Conservation (phyloP, 2,797 vertebrate genomes). For the Acropternis orthonyx region DNA sequence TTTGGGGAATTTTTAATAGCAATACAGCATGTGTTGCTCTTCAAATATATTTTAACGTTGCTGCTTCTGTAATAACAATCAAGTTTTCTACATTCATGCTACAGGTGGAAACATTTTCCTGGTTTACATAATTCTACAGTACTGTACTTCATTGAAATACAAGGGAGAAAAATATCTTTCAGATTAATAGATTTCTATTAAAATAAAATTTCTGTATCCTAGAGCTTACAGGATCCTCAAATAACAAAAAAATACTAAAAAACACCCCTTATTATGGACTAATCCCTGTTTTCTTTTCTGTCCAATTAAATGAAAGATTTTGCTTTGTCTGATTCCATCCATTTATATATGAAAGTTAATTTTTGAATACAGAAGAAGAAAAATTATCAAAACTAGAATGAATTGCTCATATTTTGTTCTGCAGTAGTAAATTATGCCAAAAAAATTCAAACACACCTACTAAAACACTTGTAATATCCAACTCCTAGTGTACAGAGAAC, state of each 20-base stretch:
- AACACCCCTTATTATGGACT: neutral
- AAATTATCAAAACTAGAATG: constrained; percentile 8
- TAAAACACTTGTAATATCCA: neutral
- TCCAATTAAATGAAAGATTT: neutral
- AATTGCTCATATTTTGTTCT: neutral
- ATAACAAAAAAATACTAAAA: neutral
- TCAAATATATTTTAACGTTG: constrained; percentile 38
- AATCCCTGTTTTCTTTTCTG: neutral
- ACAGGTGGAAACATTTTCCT: constrained; percentile 52
- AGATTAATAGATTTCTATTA: neutral
- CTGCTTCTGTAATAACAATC: constrained; percentile 43
- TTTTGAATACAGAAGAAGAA: constrained; percentile 6
- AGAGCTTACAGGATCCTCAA: neutral
- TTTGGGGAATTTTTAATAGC: constrained; percentile 50
- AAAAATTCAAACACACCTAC: neutral
- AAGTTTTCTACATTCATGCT: neutral
- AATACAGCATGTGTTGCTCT: constrained; percentile 3
- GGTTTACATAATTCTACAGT: constrained; percentile 41
- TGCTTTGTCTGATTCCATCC: neutral
- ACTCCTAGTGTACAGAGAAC: neutral
- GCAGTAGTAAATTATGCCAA: neutral
- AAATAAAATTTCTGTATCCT: neutral
- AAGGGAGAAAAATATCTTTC: constrained; percentile 27
- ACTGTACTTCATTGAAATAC: constrained; percentile 26
- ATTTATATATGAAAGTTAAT: neutral